Base-by-base conservation (phyloP, 2,888 invertebrate species). In the Adineta ricciae region DNA sequence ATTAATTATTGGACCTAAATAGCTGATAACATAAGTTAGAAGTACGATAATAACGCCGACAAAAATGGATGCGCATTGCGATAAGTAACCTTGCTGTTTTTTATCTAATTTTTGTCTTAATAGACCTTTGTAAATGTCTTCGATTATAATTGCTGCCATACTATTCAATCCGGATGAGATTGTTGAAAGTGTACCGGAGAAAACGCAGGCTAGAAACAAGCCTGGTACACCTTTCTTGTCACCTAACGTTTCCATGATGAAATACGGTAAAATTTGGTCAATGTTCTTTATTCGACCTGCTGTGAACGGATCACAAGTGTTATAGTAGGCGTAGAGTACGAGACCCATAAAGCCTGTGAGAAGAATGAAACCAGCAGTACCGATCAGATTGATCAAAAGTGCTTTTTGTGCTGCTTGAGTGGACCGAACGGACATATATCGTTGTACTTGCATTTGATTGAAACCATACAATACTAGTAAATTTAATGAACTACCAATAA, bases 391-490 rank as follows among this genome's bases (percentile, higher is more conserved):
- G 1, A 83, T n/a, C 21, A 50, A 46, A 32, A 83, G 27, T 50
- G 83, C 83, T 83, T 49, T 49, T 54, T 82, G 78, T 21, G 94
- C 94, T 91, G 95, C 94, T 14, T 93, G 92, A 87, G 95, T 93
- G 78, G 92, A 93, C 89, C 95, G 93, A 2, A 96, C 94, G 0
- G 95, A 95, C 86, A 96, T 92, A 89, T 96, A 96, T 90, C 96
- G 94, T 90, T 97, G 96, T 83, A 96, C 94, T 56, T 96, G 95
- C 0, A 96, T 95, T 90, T 97, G 96, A 91, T 96, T 96, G 83
- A 95, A 94, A 89, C 95, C 95, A 90, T 95, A 96, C 93, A 96
- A 94, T 83, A 95, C 94, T 86, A 94, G 93, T 95, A 96, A 96
- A 89, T 95, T 96, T 89, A 96, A 93, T 38, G 94, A 94, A 7